Base-by-base conservation (phyloP, 2,113 vertebrate genomes). In the Lampris incognitus region DNA sequence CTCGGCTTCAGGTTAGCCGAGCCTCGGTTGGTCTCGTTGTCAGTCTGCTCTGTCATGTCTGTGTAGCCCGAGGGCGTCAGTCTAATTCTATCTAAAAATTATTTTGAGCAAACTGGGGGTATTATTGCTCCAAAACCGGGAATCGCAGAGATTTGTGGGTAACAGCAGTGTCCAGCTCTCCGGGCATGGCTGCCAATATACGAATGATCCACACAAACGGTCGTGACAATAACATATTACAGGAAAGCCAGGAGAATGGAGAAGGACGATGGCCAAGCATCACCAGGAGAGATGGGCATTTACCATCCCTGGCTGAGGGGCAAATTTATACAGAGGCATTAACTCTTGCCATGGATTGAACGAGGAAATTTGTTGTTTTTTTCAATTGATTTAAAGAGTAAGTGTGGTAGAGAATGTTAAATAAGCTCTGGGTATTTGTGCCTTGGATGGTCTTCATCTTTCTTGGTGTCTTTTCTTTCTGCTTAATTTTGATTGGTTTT, bases 41-140 rank as follows among this genome's bases (percentile, higher is more conserved):
- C 65, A 87, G 72, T 87, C 86, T 83, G 78, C 69, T 69, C 68
- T 77, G 82, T 83, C 72, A 55, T 80, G 77, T 62, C 41, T 78
- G 69, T 76, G 72, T 81, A 56, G 78, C 88, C 88, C 80, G 56
- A 79, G 77, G 86, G 81, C 87, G 52, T 79, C 71, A 49, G 63
- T 83, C 84, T 85, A 82, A 88, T 90, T 88, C 69, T 52, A 76
- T 75, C 77, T 74, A 68, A 78, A 89, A 80, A 88, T 83, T 50
- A 84, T 87, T 85, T 79, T 44, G 52, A 80, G 77, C 74, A 87
- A 88, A 79, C 78, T 73, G 38, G 80, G 79, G 67, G 71, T 87
- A 76, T 83, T 85, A 81, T 85, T 80, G 80, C 87, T 83, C 70
- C 78, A 78, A 80, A 82, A 72, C 62, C 76, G 66, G 49, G 40